phyloP scores from a whole-genome alignment of 2,888 invertebrate genomes.

The Caenorhabditis sp. region DNA sequence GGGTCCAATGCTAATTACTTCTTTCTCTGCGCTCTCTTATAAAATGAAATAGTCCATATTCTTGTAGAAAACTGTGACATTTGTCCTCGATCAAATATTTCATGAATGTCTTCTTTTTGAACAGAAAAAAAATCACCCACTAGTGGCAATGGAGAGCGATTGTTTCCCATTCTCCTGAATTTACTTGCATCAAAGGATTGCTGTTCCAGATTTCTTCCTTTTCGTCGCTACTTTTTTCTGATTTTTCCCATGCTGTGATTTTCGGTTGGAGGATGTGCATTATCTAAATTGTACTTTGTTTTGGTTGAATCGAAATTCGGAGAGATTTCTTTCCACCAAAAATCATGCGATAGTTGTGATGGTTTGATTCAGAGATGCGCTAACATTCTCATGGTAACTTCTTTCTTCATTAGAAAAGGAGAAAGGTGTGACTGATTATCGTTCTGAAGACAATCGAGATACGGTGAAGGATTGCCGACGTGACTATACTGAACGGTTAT shows the following conservation, averaged over 20 bases:
- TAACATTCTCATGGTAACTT: constrained; percentile 6
- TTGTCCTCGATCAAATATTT: not conserved
- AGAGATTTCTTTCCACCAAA: not conserved
- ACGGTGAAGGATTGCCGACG: constrained; percentile 10
- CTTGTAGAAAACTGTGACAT: not conserved
- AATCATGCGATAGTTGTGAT: constrained; percentile 15
- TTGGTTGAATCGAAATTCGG: not conserved
- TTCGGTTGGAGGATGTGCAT: not conserved
- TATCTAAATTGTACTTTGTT: not conserved
- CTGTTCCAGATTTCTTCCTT: not conserved
- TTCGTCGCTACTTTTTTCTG: not conserved
- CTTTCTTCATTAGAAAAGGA: constrained; percentile 10
- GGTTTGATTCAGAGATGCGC: not conserved
- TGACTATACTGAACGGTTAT: constrained; percentile 35
- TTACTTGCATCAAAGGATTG: not conserved
- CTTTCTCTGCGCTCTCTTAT: too few species aligned
- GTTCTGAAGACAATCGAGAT: not conserved
- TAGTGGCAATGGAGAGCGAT: not conserved
- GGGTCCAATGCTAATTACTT: not conserved
- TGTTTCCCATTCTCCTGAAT: not conserved
- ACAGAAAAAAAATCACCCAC: not conserved
- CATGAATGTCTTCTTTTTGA: not conserved
- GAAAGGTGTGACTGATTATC: constrained; percentile 41
- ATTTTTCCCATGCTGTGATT: not conserved
- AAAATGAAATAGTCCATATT: too few species aligned